A percentile compares a stretch with the other conserved stretches of the same genome.
Evolutionary conservation across 2,797 vertebrate genomes (phyloP).

Genomic region (Vespertilio murinus): DNA sequence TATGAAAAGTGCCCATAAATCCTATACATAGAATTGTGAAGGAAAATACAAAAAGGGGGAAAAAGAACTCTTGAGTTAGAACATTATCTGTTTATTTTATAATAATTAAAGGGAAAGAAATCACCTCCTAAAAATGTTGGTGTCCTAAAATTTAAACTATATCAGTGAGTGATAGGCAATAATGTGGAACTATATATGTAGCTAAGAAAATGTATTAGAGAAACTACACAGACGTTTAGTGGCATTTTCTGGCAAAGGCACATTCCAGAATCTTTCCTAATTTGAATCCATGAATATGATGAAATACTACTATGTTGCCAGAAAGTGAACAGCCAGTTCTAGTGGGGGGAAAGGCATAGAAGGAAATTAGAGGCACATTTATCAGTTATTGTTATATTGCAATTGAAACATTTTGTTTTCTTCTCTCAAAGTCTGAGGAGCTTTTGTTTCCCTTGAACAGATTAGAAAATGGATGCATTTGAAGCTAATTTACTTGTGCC

Average conservation of each 20-base stretch:
- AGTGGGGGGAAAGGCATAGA: neutral
- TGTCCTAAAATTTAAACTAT: constrained; percentile 32
- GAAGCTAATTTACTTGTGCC: neutral
- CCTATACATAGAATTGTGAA: neutral
- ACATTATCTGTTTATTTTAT: constrained; percentile 4
- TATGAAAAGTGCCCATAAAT: neutral
- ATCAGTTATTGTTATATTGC: neutral
- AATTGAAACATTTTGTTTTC: constrained; percentile 26
- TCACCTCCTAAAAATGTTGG: neutral
- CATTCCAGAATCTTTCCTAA: constrained; percentile 36
- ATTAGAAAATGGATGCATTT: neutral
- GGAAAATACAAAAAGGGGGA: neutral
- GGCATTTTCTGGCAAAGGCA: constrained; percentile 45
- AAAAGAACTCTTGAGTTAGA: neutral
- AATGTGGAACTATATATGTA: neutral
- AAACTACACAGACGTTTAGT: neutral
- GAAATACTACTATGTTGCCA: neutral
- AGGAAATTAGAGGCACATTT: constrained; percentile 46
- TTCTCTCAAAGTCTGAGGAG: neutral
- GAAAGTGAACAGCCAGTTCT: constrained; percentile 13
- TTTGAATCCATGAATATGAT: constrained; percentile 29
- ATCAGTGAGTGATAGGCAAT: neutral
- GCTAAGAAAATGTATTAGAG: constrained; percentile 1
- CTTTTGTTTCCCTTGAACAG: constrained; percentile 45
- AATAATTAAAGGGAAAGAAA: constrained; percentile 26